A percentile compares a stretch with the other conserved stretches of the same genome.
These are phyloP conservation scores for Protosalanx chinensis DNA, from an alignment of 2,797 vertebrate species.

Conservation along the genomic window DNA sequence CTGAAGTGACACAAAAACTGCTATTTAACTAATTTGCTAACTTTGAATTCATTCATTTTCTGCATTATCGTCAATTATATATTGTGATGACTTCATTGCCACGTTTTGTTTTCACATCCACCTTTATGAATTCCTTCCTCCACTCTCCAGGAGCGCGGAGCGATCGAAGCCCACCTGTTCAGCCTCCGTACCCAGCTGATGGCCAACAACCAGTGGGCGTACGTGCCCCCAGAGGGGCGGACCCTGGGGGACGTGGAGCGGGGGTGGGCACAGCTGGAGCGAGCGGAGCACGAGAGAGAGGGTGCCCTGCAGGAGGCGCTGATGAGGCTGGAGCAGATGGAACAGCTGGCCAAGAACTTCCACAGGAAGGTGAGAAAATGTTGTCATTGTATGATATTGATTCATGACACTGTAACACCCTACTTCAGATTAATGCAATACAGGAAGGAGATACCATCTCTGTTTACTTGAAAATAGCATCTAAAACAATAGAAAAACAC, in stretches of 20 bases:
- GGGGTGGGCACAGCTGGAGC: slow-evolving; percentile 79
- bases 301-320: slow-evolving; percentile 77
- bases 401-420: too few species aligned
- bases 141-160: slow-evolving; percentile 69
- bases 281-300: slow-evolving; percentile 78
- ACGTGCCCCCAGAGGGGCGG: slow-evolving; percentile 75
- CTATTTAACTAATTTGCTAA: background rate
- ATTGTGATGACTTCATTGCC: too few species aligned
- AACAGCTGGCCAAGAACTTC: slow-evolving; percentile 83
- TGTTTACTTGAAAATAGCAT: background rate
- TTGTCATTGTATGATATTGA: too few species aligned
- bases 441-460: background rate
- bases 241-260: slow-evolving; percentile 79
- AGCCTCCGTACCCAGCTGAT: slow-evolving; percentile 79
- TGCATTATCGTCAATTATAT: background rate
- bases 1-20: background rate
- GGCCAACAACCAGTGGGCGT: slow-evolving; percentile 82
- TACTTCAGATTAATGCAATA: too few species aligned
- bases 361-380: slow-evolving; percentile 71
- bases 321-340: slow-evolving; percentile 79
- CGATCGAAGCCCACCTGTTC: slow-evolving; percentile 85
- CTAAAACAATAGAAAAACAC: background rate
- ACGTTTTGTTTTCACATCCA: background rate
- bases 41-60: background rate
- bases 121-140: background rate